Conservation (phyloP, 2,888 invertebrate species). For the Agriopis aurantiaria region DNA sequence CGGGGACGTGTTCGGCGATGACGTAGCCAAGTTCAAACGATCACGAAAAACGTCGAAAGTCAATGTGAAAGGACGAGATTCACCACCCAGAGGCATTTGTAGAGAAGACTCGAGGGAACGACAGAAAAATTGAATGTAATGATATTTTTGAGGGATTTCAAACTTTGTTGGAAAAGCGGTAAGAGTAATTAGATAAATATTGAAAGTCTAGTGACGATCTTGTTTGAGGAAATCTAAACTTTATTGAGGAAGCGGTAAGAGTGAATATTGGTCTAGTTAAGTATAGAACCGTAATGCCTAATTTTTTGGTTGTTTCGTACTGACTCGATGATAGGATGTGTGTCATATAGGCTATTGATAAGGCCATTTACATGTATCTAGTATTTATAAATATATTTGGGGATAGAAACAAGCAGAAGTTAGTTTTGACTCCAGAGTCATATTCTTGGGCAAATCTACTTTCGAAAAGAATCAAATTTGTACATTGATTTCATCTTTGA, state of each 20-base stretch:
- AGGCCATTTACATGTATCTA: not conserved
- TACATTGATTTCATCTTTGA: too few species aligned
- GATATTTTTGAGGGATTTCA: conserved; percentile 45
- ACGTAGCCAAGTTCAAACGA: conserved; percentile 94
- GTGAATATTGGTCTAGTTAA: not conserved
- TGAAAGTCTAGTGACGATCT: not conserved
- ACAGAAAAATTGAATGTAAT: conserved; percentile 72
- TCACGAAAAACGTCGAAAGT: conserved; percentile 80
- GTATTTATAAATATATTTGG: not conserved
- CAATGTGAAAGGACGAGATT: conserved; percentile 77
- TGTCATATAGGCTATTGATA: conserved; percentile 9
- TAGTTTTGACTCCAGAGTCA: not conserved
- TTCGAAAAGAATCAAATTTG: too few species aligned
- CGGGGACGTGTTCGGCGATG: conserved; percentile 98
- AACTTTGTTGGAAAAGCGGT: conserved; percentile 20
- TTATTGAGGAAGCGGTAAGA: not conserved
- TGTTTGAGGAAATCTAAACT: not conserved
- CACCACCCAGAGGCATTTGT: conserved; percentile 75
- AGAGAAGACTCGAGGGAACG: conserved; percentile 82
- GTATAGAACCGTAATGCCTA: conserved; percentile 2
- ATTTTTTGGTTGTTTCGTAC: not conserved
- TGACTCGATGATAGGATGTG: conserved; percentile 1
- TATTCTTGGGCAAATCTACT: too few species aligned
- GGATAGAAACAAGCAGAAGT: not conserved
- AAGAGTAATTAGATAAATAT: not conserved